Percentiles rank a stretch among this genome's conserved stretches.
These are phyloP conservation scores for Perdita meconis DNA, from an alignment of 2,888 invertebrate genomes.

Conservation along the genomic window DNA sequence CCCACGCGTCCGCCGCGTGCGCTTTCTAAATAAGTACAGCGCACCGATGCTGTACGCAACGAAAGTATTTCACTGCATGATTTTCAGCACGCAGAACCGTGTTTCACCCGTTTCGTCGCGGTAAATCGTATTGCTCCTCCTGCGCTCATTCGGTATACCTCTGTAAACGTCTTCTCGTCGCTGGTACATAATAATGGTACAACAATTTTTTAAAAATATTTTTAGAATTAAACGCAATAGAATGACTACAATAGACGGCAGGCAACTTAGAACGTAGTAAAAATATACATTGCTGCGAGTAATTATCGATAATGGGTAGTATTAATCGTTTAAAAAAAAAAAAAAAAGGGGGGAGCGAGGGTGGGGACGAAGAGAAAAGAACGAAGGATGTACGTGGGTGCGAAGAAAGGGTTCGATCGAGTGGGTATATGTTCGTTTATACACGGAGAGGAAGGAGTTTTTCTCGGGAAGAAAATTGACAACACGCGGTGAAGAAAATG, in stretches of 20 bases:
- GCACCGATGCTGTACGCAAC: conserved; percentile 51
- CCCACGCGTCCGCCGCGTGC: conserved; percentile 54
- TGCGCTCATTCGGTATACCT: conserved; percentile 70
- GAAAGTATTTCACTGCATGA: conserved; percentile 67
- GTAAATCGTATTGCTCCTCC: conserved; percentile 68
- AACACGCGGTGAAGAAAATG: conserved; percentile 75
- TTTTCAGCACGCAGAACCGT: conserved; percentile 47
- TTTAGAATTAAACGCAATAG: conserved; percentile 78
- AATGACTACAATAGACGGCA: conserved; percentile 75
- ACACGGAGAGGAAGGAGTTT: conserved; percentile 58
- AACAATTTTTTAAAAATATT: conserved; percentile 81
- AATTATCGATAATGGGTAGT: conserved; percentile 64
- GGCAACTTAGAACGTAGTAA: conserved; percentile 70
- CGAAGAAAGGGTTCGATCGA: conserved; percentile 49
- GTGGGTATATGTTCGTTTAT: conserved; percentile 58
- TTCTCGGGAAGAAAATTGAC: conserved; percentile 57
- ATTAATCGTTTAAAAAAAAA: conserved; percentile 41
- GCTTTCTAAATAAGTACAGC: conserved; percentile 32
- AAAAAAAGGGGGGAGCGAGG: conserved; percentile 4
- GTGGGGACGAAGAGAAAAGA: conserved; percentile 40
- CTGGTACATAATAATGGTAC: conserved; percentile 77
- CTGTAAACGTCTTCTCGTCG: conserved; percentile 76
- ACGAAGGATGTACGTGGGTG: conserved; percentile 9
- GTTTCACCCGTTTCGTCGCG: conserved; percentile 66
- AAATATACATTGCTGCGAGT: conserved; percentile 70